A percentile compares a stretch with the other conserved stretches of the same genome.
Evolutionary conservation across 2,797 vertebrate genomes (phyloP).

Genomic region (Notamacropus eugenii): DNA sequence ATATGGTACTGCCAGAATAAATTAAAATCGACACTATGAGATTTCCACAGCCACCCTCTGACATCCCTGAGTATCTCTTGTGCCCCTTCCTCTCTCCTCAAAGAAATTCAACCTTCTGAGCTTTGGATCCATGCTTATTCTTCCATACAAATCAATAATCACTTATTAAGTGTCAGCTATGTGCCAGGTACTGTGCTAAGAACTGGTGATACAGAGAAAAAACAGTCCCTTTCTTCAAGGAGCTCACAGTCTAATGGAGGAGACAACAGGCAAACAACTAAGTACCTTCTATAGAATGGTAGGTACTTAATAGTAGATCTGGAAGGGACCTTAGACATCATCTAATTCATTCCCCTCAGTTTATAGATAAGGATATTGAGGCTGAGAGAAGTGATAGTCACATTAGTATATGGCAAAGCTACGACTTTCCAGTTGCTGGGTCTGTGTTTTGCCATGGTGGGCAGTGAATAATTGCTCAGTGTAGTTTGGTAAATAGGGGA

Average conservation of each 20-base stretch:
- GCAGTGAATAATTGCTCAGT: accelerated
- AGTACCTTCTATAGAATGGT: neutral
- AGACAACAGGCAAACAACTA: neutral
- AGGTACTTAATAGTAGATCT: neutral
- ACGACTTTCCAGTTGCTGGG: neutral
- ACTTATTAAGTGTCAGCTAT: neutral
- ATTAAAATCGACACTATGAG: neutral
- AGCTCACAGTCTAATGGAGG: neutral
- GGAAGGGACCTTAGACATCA: too few species aligned
- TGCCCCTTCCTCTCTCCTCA: neutral
- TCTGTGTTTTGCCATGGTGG: too few species aligned
- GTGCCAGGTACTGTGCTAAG: neutral
- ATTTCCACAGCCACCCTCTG: neutral
- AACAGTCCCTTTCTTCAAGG: neutral
- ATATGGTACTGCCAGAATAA: neutral
- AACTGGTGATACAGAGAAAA: neutral
- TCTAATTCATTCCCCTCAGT: too few species aligned
- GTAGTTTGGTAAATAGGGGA: accelerated
- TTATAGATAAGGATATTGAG: too few species aligned
- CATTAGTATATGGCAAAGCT: accelerated
- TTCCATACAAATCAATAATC: neutral
- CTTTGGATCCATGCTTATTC: neutral
- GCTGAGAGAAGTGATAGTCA: neutral
- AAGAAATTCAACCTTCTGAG: neutral
- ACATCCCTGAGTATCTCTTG: neutral